Percentiles rank a stretch among this genome's conserved stretches.
Evolutionary conservation across 2,888 invertebrate genomes (phyloP).

Genomic region (Glyphotaelius pellucidus): DNA sequence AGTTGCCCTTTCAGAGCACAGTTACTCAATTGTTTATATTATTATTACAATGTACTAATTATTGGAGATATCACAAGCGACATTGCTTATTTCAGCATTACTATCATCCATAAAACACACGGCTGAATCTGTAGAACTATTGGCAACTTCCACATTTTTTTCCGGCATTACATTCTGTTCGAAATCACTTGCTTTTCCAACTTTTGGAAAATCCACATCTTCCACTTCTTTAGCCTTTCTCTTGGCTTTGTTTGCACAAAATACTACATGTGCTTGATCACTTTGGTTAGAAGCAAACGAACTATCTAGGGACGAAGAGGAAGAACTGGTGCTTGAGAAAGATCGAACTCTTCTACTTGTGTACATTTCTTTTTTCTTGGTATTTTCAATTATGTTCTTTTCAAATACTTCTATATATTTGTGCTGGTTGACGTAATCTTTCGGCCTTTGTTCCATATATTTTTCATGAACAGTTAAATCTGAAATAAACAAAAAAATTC

Average conservation of each 20-base stretch:
- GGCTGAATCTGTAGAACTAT: constrained; percentile 60
- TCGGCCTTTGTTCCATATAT: constrained; percentile 74
- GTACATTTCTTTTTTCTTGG: constrained; percentile 28
- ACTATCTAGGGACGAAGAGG: constrained; percentile 5
- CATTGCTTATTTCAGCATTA: constrained; percentile 43
- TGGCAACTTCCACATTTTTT: constrained; percentile 58
- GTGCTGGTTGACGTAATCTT: constrained; percentile 74
- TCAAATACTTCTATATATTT: constrained; percentile 77
- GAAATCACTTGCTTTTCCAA: constrained; percentile 43
- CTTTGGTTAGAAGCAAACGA: constrained; percentile 48
- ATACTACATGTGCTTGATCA: constrained; percentile 53
- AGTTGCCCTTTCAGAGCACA: not conserved
- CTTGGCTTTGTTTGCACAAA: constrained; percentile 45
- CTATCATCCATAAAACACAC: constrained; percentile 65
- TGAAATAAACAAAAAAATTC: constrained; percentile 61
- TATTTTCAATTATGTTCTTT: constrained; percentile 68
- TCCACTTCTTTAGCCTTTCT: constrained; percentile 50
- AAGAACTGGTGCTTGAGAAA: constrained; percentile 49
- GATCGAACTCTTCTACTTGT: constrained; percentile 49
- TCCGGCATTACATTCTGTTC: constrained; percentile 34
- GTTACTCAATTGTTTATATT: not conserved
- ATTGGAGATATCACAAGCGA: constrained; percentile 5
- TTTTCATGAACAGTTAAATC: constrained; percentile 72
- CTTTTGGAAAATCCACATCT: constrained; percentile 42
- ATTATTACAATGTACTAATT: not conserved